These are phyloP conservation scores for Sparus aurata DNA, from an alignment of 2,797 vertebrate genomes.

Conservation along the genomic window DNA sequence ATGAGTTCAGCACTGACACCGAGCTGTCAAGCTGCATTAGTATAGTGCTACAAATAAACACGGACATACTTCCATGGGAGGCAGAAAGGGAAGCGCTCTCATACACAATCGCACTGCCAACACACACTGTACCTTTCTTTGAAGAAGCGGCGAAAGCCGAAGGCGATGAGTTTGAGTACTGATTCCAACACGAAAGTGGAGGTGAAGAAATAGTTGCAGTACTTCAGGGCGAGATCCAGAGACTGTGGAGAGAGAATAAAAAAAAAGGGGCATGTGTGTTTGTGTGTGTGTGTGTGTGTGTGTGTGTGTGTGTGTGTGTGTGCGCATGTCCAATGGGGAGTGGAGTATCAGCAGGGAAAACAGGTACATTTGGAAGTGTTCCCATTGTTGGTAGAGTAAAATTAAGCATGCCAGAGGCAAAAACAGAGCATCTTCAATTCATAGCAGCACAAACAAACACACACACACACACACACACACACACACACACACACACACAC, in stretches of 20 bases:
- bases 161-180: slow-evolving; percentile 95
- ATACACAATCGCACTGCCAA: slow-evolving; percentile 11
- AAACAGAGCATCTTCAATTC: slow-evolving; percentile 40
- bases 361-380: slow-evolving; percentile 34
- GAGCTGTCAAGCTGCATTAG: background rate
- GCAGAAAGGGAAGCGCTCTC: slow-evolving; percentile 18
- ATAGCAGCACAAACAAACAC: slow-evolving; percentile 23
- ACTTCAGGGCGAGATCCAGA: slow-evolving; percentile 95
- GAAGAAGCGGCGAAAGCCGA: slow-evolving; percentile 97
- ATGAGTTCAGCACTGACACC: slow-evolving; percentile 2
- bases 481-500: slow-evolving; percentile 20
- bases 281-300: background rate
- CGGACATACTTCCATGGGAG: background rate
- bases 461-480: slow-evolving; percentile 2
- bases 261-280: slow-evolving; percentile 27
- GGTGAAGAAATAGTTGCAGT: slow-evolving; percentile 99
- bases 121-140: slow-evolving; percentile 92
- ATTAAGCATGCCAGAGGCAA: slow-evolving; percentile 51
- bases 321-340: background rate
- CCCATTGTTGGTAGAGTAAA: slow-evolving; percentile 58
- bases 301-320: slow-evolving; percentile 9
- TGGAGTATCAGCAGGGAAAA: slow-evolving; percentile 23
- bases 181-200: slow-evolving; percentile 97
- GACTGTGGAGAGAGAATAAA: slow-evolving; percentile 85
- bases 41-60: slow-evolving; percentile 4